Evolutionary conservation across 2,888 invertebrate species (phyloP).

Genomic region (Ptycholaimellus sp.): DNA sequence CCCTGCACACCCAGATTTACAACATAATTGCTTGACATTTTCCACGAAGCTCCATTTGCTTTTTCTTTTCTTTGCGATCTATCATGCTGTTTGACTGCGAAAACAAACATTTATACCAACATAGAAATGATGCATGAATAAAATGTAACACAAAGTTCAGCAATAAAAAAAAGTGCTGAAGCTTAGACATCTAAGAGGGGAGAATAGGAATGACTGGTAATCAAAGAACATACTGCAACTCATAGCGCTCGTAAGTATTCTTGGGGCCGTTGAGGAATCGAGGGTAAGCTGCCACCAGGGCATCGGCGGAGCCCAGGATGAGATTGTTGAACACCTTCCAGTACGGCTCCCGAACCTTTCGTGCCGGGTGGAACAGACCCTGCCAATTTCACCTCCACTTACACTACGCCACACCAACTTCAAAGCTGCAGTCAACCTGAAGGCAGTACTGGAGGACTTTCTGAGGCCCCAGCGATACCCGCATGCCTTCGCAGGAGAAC

Average conservation of each 20-base stretch:
- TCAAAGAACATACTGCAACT: constrained; percentile 66
- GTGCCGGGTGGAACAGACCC: constrained; percentile 92
- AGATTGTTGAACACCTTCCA: constrained; percentile 95
- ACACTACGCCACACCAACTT: background rate
- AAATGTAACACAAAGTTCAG: too few species aligned
- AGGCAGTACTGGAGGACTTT: constrained; percentile 85
- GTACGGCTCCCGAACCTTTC: constrained; percentile 95
- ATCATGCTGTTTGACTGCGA: too few species aligned
- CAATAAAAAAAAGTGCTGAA: too few species aligned
- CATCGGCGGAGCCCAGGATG: constrained; percentile 74
- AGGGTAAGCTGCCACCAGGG: constrained; percentile 89
- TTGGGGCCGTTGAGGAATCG: constrained; percentile 78
- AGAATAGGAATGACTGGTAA: constrained; percentile 17
- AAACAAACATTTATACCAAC: too few species aligned
- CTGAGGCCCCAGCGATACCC: constrained; percentile 82
- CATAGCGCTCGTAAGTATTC: constrained; percentile 71
- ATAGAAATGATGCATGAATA: too few species aligned
- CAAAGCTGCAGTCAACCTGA: constrained; percentile 39
- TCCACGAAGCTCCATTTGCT: too few species aligned
- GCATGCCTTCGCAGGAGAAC: constrained; percentile 88
- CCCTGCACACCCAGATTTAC: too few species aligned
- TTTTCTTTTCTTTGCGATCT: too few species aligned
- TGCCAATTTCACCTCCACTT: constrained; percentile 30
- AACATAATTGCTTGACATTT: too few species aligned
- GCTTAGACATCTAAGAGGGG: background rate